Evolutionary conservation across 2,888 invertebrate genomes (phyloP), one percentile per base, ranked within the genome.

Genomic region (Zygothrica quintamaculata): DNA sequence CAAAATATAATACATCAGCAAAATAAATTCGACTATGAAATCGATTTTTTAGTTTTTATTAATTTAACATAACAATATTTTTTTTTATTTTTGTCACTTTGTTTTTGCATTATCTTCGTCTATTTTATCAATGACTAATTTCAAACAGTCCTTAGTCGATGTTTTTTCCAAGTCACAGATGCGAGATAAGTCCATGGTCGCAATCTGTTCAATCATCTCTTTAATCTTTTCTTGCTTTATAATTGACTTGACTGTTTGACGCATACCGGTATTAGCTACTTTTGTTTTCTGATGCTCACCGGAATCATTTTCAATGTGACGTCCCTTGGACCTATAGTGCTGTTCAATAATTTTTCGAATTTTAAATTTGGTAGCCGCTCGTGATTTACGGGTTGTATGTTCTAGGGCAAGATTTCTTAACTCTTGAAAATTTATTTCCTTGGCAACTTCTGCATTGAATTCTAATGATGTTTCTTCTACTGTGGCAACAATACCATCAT

Each of bases 61-160:
- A 34, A n/a, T n/a, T n/a, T n/a, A n/a, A n/a, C n/a, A n/a, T n/a
- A n/a, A n/a, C n/a, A n/a, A n/a, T n/a, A n/a, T n/a, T n/a, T n/a
- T n/a, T n/a, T n/a, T n/a, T n/a, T 11, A 12, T 12, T 26, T 12
- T 11, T 34, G 5, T 67, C 18, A 74, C 58, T 77, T 72, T 3
- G 43, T n/a, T 62, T 65, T 72, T 13, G 43, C 22, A 29, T 22
- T 61, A 11, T 84, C 87, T 65, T 91, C 80, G 89, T 90, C 90
- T 81, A 92, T 73, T 82, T 90, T 88, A 89, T 93, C 86, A 88
- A 92, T 87, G 74, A 91, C 88, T 88, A 91, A 88, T 89, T 92
- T 89, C 67, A 93, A 60, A 85, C 91, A 89, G 90, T 92, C 88
- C 90, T 93, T 80, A 73, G 92, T 90, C 82, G 92, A 84, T 73